These are phyloP conservation scores for Apamea sordens DNA, from an alignment of 2,888 invertebrate species.

Conservation along the genomic window DNA sequence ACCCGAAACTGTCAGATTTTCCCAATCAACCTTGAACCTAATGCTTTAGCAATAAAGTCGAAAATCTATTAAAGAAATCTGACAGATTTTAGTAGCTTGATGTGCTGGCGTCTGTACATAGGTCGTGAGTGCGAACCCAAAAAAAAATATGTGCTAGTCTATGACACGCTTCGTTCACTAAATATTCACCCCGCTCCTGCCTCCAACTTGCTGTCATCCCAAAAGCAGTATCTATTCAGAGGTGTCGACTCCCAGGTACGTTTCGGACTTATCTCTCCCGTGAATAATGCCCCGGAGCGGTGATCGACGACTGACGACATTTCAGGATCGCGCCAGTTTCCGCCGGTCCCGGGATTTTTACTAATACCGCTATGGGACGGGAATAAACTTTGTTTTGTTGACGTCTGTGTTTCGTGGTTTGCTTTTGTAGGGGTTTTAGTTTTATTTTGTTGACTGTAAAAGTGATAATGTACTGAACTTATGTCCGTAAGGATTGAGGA, in stretches of 20 bases:
- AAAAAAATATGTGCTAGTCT: too few species aligned
- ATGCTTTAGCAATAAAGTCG: too few species aligned
- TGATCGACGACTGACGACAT: slow-evolving; percentile 84
- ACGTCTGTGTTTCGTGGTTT: slow-evolving; percentile 36
- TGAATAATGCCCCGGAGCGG: slow-evolving; percentile 81
- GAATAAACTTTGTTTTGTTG: slow-evolving; percentile 63
- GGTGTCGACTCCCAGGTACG: slow-evolving; percentile 74
- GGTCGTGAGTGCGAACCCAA: too few species aligned
- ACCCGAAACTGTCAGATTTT: too few species aligned
- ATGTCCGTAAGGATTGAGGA: too few species aligned
- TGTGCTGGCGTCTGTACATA: too few species aligned
- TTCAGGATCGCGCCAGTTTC: slow-evolving; percentile 72
- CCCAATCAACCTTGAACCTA: too few species aligned
- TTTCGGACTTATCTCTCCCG: slow-evolving; percentile 78
- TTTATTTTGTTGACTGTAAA: slow-evolving; percentile 7
- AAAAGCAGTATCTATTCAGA: slow-evolving; percentile 73
- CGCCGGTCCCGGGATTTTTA: slow-evolving; percentile 66
- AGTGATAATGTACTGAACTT: neutral
- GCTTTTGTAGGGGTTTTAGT: slow-evolving; percentile 18
- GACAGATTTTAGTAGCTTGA: too few species aligned
- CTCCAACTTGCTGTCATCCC: neutral
- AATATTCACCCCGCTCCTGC: slow-evolving; percentile 7
- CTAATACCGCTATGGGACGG: slow-evolving; percentile 59
- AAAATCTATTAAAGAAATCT: too few species aligned
- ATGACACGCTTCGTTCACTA: too few species aligned